Evolutionary conservation across 2,888 invertebrate species (phyloP).

Genomic region (Lissonota sp.): DNA sequence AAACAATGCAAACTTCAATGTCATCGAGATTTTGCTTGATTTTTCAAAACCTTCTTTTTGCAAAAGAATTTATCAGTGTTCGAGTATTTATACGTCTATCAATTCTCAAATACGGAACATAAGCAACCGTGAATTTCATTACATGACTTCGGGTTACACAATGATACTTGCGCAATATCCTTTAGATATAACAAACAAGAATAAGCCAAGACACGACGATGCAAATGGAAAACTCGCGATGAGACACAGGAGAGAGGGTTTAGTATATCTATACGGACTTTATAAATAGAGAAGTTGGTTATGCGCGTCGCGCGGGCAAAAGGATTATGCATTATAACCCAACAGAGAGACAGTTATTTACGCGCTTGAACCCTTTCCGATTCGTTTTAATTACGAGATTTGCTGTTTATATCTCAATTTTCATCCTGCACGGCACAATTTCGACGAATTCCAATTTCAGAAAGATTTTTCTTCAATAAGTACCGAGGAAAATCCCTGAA

Average conservation of each 20-base stretch:
- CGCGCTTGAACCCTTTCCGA: constrained; percentile 4
- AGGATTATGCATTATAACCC: constrained; percentile 51
- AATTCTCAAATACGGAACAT: not conserved
- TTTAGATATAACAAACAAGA: not conserved
- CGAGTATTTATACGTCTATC: not conserved
- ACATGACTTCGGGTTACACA: constrained; percentile 34
- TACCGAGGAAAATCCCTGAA: too few species aligned
- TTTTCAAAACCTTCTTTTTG: too few species aligned
- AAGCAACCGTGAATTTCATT: not conserved
- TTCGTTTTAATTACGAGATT: constrained; percentile 17
- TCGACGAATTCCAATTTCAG: too few species aligned
- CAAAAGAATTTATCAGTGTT: too few species aligned
- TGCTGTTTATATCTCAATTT: not conserved
- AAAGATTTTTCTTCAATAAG: too few species aligned
- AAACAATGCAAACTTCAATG: too few species aligned
- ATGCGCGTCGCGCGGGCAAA: constrained; percentile 70
- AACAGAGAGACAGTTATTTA: not conserved
- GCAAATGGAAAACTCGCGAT: constrained; percentile 48
- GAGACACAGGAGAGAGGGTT: constrained; percentile 60
- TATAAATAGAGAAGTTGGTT: constrained; percentile 81
- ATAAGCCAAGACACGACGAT: constrained; percentile 52
- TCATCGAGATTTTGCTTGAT: too few species aligned
- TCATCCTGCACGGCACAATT: not conserved
- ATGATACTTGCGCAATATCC: constrained; percentile 40
- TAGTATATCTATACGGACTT: constrained; percentile 74